Base-by-base conservation (phyloP, 1,140 invertebrate genomes). In the Bombus impatiens region DNA sequence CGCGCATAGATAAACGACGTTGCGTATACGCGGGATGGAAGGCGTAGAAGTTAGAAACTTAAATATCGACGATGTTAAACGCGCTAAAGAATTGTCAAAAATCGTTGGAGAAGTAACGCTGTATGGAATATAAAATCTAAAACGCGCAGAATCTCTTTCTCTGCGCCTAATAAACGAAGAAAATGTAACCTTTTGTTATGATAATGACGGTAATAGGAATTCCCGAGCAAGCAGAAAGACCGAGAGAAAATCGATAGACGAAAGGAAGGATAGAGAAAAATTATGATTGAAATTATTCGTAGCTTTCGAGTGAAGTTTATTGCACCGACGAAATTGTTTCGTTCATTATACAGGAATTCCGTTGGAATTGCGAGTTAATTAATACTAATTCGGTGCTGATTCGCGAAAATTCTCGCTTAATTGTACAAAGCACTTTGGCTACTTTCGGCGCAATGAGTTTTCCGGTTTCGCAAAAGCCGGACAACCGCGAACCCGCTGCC, bases 391-490 rank as follows among this genome's bases (percentile, higher is more conserved):
- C 79, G 18, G 44, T 22, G n/a, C 44, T 76, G 84, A 86, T 65
- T 65, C 59, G 59, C 79, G 79, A 86, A 72, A 86, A 86, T 86
- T 81, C 71, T 76, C 67, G 44, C 44, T 59, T 86, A 86, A 86
- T 86, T 86, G 84, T 53, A 82, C 84, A 86, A 86, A 86, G 78
- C 44, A 71, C n/a, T 76, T 42, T 28, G 78, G 77, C 44, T 81
- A 67, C 71, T 75, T 86, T 42, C 70, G 22, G 15, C 59, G 13
- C 75, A 59, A 75, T 68, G 59, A 70, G 47, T 68, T 82, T 76
- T 57, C 37, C 74, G 32, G 59, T 77, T 77, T n/a, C 37, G 37
- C 57, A 25, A 76, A 68, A 86, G 57, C 37, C 3, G 35, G 15
- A 40, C 13, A 5, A 12, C 32, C n/a, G 32, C 6, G 59, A 44